Conservation (phyloP, 2,888 invertebrate species). For the Mythimna loreyi region DNA sequence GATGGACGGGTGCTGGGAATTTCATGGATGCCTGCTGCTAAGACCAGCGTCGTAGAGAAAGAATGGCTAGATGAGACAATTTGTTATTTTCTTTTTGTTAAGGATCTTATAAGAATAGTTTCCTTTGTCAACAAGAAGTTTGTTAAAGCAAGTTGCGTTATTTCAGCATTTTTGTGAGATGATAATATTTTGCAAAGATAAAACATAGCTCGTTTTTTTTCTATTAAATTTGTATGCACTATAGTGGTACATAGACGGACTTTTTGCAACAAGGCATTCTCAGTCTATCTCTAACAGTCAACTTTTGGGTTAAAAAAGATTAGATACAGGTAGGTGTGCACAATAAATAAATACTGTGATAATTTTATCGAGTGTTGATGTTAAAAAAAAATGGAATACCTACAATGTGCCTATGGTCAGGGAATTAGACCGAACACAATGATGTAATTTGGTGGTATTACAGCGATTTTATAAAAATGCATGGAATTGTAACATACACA, state of each 20-base stretch:
- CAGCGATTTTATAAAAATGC: neutral
- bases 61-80: conserved; percentile 47
- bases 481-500: neutral
- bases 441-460: no score
- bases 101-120: conserved; percentile 17
- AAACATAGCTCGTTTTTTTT: neutral
- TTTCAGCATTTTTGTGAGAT: conserved; percentile 2
- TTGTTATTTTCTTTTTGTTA: conserved; percentile 11
- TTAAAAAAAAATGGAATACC: no score
- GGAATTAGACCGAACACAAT: no score
- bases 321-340: no score
- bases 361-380: no score
- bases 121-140: conserved; percentile 17
- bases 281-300: no score
- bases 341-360: no score
- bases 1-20: conserved; percentile 63
- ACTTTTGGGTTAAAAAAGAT: no score
- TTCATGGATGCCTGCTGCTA: conserved; percentile 68
- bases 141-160: neutral
- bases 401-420: no score
- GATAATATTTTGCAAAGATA: neutral
- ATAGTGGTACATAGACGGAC: no score
- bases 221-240: no score
- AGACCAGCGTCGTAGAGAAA: conserved; percentile 29
- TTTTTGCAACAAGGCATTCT: no score